These are phyloP conservation scores for Caerostris extrusa DNA, from an alignment of 1,140 invertebrate genomes.

Conservation along the genomic window DNA sequence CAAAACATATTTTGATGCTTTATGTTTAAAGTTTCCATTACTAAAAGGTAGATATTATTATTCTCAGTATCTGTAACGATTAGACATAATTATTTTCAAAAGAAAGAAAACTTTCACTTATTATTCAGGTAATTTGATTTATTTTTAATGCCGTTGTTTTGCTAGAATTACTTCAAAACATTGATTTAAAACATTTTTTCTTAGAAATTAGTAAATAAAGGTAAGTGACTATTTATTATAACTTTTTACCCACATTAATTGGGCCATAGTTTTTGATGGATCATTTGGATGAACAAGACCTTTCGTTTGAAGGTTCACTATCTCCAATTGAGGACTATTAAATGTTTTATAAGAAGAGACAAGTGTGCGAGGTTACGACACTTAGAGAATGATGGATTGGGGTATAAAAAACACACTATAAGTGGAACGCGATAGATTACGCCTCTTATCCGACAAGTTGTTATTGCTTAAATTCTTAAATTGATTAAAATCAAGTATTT, in stretches of 20 bases:
- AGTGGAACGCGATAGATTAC: background rate
- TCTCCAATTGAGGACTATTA: background rate
- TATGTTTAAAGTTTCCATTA: too few species aligned
- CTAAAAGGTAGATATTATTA: too few species aligned
- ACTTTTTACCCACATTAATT: background rate
- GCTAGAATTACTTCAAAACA: too few species aligned
- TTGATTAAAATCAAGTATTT: too few species aligned
- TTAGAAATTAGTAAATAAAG: background rate
- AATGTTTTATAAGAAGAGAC: background rate
- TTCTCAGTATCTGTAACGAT: too few species aligned
- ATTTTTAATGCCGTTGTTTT: too few species aligned
- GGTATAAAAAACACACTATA: background rate
- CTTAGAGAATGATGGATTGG: slow-evolving; percentile 17
- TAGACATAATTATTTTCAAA: too few species aligned
- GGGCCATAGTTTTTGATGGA: background rate
- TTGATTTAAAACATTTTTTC: too few species aligned
- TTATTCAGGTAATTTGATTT: too few species aligned
- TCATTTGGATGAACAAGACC: background rate
- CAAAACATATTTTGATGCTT: too few species aligned
- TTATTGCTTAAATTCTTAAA: background rate
- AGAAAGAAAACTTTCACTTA: too few species aligned
- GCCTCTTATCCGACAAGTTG: background rate
- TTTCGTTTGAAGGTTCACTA: background rate
- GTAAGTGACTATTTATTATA: background rate
- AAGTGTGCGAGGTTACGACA: slow-evolving; percentile 20